Evolutionary conservation across 2,888 invertebrate species (phyloP), one percentile per base, ranked within the genome.

Genomic region (Chrysolina haemoptera): DNA sequence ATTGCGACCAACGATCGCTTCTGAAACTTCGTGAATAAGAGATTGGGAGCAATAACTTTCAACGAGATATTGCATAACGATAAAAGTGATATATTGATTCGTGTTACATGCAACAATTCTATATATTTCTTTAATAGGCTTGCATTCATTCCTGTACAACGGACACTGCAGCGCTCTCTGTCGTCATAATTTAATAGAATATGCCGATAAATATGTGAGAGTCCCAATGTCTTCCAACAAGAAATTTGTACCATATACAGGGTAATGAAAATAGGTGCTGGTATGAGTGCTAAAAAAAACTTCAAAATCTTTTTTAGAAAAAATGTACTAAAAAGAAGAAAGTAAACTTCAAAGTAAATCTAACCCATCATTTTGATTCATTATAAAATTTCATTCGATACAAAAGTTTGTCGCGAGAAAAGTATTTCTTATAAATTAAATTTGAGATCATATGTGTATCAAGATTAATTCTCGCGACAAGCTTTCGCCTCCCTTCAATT

Each of bases 51-150:
- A 70, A 41, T 63, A 70, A 70, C 55, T 65, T 64, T 43, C 64
- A 27, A 43, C 35, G 64, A 70, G 70, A 70, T 70, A 53, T 70
- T 53, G 70, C 65, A 41, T 53, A 70, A 55, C 35, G 70, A 70
- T 70, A 70, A 70, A 63, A 70, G 48, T 40, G 70, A 64, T 64
- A 53, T 70, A 70, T 50, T 40, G 70, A 70, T 63, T 14, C 63
- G 48, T 70, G 27, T 70, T 46, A 59, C 59, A 59, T 59, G 9
- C 59, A 59, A 35, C 59, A 27, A 59, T 59, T 59, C 59, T 35
- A 59, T 59, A 59, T 59, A 59, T 59, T 59, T 35, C 59, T 59
- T 59, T 59, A 59, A 59, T 59, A 59, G 59, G 59, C 16, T 12
- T 16, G 35, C 59, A 59, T 22, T 59, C 59, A 27, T 59, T 59